Percentiles rank a stretch among this genome's conserved stretches.
Conservation (phyloP, 2,113 vertebrate genomes). For the Sinosuthora webbiana region DNA sequence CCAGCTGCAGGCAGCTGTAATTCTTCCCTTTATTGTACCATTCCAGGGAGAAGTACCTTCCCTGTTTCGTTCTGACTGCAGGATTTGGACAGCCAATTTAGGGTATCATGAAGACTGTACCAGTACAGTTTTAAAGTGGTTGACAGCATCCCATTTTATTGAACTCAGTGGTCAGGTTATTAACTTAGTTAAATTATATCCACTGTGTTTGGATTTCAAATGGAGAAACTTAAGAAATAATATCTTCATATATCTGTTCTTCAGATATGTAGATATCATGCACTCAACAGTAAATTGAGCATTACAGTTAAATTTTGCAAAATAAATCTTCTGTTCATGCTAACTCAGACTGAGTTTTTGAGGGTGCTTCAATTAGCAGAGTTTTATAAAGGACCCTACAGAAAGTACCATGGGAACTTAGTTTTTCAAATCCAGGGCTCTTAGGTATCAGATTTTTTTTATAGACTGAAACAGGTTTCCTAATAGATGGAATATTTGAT, state of each 20-base stretch:
- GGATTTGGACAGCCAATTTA: neutral
- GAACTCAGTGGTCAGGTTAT: neutral
- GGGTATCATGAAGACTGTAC: neutral
- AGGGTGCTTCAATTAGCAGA: neutral
- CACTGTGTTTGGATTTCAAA: neutral
- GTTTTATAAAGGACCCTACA: neutral
- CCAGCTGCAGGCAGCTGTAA: conserved; percentile 11
- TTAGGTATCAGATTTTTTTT: neutral
- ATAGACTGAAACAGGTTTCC: neutral
- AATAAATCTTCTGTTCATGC: neutral
- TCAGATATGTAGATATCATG: neutral
- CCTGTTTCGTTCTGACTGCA: neutral
- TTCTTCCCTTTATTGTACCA: neutral
- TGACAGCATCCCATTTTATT: neutral
- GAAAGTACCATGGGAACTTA: neutral
- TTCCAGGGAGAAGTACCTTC: neutral
- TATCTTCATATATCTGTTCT: neutral
- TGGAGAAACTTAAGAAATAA: neutral
- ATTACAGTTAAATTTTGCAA: neutral
- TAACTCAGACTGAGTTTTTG: neutral
- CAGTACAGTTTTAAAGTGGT: neutral
- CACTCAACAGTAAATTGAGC: neutral
- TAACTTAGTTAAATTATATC: neutral
- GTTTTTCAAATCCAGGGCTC: neutral
- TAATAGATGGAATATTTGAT: neutral